These are phyloP conservation scores for Condylostylus longicornis DNA, from an alignment of 1,140 invertebrate genomes.

Conservation along the genomic window DNA sequence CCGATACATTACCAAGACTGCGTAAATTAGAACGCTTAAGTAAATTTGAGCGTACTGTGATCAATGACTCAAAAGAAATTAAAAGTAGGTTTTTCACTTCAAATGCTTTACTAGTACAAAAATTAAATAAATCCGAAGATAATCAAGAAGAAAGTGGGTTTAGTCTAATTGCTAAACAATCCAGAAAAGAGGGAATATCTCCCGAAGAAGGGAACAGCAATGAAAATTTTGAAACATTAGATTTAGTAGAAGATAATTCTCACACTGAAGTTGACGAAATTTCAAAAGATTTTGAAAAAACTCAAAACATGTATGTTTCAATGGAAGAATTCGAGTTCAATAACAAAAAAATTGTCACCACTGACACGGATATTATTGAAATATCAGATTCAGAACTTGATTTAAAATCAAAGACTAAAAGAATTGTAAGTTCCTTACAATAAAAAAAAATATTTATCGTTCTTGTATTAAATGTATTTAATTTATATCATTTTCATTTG, in stretches of 20 bases:
- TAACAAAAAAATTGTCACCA: too few species aligned
- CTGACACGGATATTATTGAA: too few species aligned
- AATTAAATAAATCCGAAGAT: slow-evolving; percentile 2
- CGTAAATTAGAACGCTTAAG: slow-evolving; percentile 5
- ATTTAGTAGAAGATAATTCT: slow-evolving; percentile 3
- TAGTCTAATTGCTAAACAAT: background rate
- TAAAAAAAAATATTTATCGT: background rate
- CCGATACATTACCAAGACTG: slow-evolving; percentile 14
- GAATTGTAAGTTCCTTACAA: background rate
- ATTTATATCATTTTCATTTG: background rate
- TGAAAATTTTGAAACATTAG: slow-evolving; percentile 1
- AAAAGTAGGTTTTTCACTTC: slow-evolving; percentile 20
- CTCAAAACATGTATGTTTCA: too few species aligned
- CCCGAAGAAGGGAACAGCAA: slow-evolving; percentile 6
- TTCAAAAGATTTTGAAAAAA: too few species aligned
- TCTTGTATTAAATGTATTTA: background rate
- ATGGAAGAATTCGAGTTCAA: too few species aligned
- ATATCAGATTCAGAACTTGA: too few species aligned
- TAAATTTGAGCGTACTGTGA: slow-evolving; percentile 16
- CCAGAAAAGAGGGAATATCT: slow-evolving; percentile 1
- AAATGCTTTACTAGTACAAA: slow-evolving; percentile 4
- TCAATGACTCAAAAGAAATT: slow-evolving; percentile 16
- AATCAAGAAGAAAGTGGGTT: slow-evolving; percentile 1
- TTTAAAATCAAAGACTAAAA: too few species aligned
- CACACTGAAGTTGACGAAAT: too few species aligned